Base-by-base conservation (phyloP, 2,888 invertebrate species). In the Tribolium freemani region DNA sequence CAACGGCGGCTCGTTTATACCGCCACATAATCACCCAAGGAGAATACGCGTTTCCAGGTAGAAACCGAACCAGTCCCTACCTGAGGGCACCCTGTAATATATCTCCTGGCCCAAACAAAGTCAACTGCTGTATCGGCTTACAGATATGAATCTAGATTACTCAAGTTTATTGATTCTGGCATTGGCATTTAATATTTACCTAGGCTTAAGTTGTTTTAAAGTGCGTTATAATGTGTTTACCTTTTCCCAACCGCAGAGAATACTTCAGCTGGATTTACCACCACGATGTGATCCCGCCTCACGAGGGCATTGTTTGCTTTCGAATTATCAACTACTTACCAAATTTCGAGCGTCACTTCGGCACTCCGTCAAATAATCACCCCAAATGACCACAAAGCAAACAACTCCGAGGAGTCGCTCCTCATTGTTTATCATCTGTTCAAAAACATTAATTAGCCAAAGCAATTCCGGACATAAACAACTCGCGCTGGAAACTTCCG, bases 91-190 rank as follows among this genome's bases (percentile, higher is more conserved):
- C 68, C 69, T 72, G 78, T 76, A 79, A 79, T 78, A 81, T 82
- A 82, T 79, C 81, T 79, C 77, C 74, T 74, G 76, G 75, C 73
- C 73, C 75, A 74, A 75, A 79, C 77, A 78, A 77, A 81, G 81
- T 81, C 82, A 80, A 78, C 75, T 72, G 72, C 72, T 72, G 75
- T 79, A 81, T 80, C 80, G 71, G 77, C 76, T 82, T 82, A 80
- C 81, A 78, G 82, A 82, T 83, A 78, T 77, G 78, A 79, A 82
- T 82, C 81, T 79, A 77, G 79, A 81, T 81, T 80, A 80, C 78
- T 81, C 75, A 78, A 77, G 77, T 76, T 80, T 83, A 83, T 83
- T 83, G 83, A 83, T 83, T 83, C 76, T 81, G 80, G 81, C 81
- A 79, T 80, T 75, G 78, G 78, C 79, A 76, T 80, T 81, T 78